Base-by-base conservation (phyloP, 2,888 invertebrate species). In the Dexiosoma caninum region DNA sequence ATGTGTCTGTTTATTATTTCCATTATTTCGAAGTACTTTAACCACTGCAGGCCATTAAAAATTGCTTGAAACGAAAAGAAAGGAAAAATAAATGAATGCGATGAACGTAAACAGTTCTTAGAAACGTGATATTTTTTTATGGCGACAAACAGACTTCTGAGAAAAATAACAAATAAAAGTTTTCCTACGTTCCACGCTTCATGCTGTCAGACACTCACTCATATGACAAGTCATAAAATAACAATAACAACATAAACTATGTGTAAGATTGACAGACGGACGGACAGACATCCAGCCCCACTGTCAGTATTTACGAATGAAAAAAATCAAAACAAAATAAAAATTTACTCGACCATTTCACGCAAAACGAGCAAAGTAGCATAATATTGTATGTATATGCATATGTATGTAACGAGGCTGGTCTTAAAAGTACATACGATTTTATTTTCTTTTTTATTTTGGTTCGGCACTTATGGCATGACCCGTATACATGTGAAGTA, bases 71-170 rank as follows among this genome's bases (percentile, higher is more conserved):
- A n/a, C n/a, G n/a, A n/a, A n/a, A n/a, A n/a, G n/a, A n/a, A n/a
- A n/a, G n/a, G n/a, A 69, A 78, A 69, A 27, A 74, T 23, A 60
- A 59, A 42, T 37, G 27, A 75, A 67, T 59, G 21, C 40, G 23
- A 23, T 42, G 67, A 51, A 71, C 74, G 78, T 78, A 81, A 81
- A 81, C 78, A 81, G 75, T 81, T 81, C 81, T 53, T 35, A 70
- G 81, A 81, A 81, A 81, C 75, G 78, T 81, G 78, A 75, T 81
- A 70, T 75, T 77, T 77, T 77, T n/a, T 71, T 55, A 69, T 67
- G 35, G 51, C 59, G 51, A 49, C 69, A 71, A 42, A 67, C 32
- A 42, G 40, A 57, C 19, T 75, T 75, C 75, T 78, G 40, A 67
- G 70, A 78, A 74, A 21, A 30, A 64, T 16, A 30, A 62, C 49